Percentiles rank a stretch among this genome's conserved stretches.
These are phyloP conservation scores for Rhinogobius similis DNA, from an alignment of 2,113 vertebrate genomes.

Conservation along the genomic window DNA sequence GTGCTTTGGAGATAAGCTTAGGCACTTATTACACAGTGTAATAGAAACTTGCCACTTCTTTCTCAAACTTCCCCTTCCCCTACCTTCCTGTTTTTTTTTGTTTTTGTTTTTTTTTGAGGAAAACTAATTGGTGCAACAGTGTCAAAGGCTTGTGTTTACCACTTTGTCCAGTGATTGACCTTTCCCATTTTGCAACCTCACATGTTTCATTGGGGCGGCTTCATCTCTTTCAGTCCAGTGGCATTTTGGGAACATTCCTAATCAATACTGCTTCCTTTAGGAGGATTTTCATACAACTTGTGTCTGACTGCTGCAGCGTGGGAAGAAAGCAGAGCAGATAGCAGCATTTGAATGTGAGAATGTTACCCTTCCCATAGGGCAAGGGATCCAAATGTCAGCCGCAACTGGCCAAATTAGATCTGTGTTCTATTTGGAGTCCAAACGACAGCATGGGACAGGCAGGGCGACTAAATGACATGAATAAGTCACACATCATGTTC, in stretches of 20 bases:
- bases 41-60: not conserved
- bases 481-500: not conserved
- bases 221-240: constrained; percentile 2
- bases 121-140: not conserved
- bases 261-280: constrained; percentile 15
- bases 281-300: constrained; percentile 1
- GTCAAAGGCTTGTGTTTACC: not conserved
- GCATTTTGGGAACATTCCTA: constrained; percentile 15
- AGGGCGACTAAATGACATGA: constrained; percentile 11
- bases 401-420: constrained; percentile 51
- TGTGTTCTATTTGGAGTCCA: constrained; percentile 37
- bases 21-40: not conserved
- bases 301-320: constrained; percentile 24
- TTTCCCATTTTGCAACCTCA: constrained; percentile 2
- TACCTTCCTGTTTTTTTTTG: not conserved
- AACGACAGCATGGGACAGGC: constrained; percentile 12
- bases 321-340: constrained; percentile 40
- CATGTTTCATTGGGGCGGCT: not conserved
- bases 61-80: not conserved
- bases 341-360: constrained; percentile 37
- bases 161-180: not conserved
- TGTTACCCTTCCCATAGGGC: constrained; percentile 45
- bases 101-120: not conserved
- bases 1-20: too few relatives aligned
- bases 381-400: constrained; percentile 58